Percentiles rank a stretch among this genome's conserved stretches.
phyloP scores from a whole-genome alignment of 2,113 vertebrate genomes.

The Larimichthys polyactis region DNA sequence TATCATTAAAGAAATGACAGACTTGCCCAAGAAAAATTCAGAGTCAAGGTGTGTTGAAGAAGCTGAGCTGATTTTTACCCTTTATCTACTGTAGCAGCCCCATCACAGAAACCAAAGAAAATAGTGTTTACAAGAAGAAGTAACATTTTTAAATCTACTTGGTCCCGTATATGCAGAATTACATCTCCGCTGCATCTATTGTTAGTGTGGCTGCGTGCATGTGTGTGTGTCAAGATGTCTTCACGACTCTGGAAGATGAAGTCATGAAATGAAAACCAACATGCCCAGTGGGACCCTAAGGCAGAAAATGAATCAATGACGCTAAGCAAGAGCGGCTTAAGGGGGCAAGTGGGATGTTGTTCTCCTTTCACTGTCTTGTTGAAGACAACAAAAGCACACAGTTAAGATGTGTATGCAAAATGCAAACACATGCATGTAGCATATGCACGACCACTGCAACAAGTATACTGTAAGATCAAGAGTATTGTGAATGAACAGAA shows the following conservation, averaged over 20 bases:
- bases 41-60: constrained; percentile 58
- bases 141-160: background rate
- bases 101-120: background rate
- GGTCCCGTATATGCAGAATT: background rate
- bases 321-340: constrained; percentile 61
- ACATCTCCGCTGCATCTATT: background rate
- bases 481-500: constrained; percentile 11
- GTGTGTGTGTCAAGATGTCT: constrained; percentile 58
- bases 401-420: constrained; percentile 1
- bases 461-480: background rate
- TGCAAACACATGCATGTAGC: background rate
- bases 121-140: background rate
- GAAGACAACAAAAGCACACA: constrained; percentile 55
- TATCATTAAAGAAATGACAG: background rate
- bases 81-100: constrained; percentile 26
- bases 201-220: constrained; percentile 29
- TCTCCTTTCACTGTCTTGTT: constrained; percentile 63
- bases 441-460: background rate
- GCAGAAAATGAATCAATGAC: constrained; percentile 74
- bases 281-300: constrained; percentile 64
- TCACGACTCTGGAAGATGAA: constrained; percentile 54
- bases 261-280: constrained; percentile 70
- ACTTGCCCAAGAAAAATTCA: constrained; percentile 32
- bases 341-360: constrained; percentile 61
- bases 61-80: background rate